These are phyloP conservation scores for Siderastrea radians DNA, from an alignment of 92 coral and sea anemone species.

Conservation along the genomic window DNA sequence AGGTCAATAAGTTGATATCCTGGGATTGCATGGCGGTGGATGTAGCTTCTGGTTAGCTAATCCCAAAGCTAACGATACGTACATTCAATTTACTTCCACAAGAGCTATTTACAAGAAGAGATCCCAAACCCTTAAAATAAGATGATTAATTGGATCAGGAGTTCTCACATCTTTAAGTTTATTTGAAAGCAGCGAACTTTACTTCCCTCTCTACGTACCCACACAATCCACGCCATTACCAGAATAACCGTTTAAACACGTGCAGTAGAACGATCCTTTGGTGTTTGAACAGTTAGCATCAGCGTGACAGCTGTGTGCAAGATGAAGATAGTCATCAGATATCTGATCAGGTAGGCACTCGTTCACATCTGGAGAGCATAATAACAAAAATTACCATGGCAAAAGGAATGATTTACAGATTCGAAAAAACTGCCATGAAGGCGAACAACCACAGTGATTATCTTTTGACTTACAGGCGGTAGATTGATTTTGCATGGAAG, in stretches of 20 bases:
- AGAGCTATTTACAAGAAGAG: not conserved
- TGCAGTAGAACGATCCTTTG: conserved; percentile 66
- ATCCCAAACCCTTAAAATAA: not conserved
- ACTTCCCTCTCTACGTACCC: conserved; percentile 49
- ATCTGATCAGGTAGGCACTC: conserved; percentile 47
- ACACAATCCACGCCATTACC: conserved; percentile 78
- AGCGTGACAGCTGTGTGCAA: conserved; percentile 28
- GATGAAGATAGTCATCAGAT: conserved; percentile 41
- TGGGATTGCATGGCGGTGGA: too few relatives aligned
- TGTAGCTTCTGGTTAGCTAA: too few relatives aligned
- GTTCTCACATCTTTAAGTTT: not conserved
- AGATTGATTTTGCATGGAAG: too few relatives aligned
- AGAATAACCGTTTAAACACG: conserved; percentile 68
- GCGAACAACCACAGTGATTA: too few relatives aligned
- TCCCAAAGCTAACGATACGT: too few relatives aligned
- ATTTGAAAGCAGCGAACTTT: not conserved
- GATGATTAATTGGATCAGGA: not conserved
- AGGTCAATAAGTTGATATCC: too few relatives aligned
- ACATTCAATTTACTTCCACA: too few relatives aligned
- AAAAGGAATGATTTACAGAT: too few relatives aligned
- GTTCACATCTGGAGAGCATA: conserved; percentile 46
- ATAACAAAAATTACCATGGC: too few relatives aligned
- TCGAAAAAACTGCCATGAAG: not conserved
- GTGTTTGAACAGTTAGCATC: conserved; percentile 62
- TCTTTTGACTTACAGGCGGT: too few relatives aligned